These are phyloP conservation scores for Ceratoteleas bidentatus DNA, from an alignment of 1,140 invertebrate species.

Conservation along the genomic window DNA sequence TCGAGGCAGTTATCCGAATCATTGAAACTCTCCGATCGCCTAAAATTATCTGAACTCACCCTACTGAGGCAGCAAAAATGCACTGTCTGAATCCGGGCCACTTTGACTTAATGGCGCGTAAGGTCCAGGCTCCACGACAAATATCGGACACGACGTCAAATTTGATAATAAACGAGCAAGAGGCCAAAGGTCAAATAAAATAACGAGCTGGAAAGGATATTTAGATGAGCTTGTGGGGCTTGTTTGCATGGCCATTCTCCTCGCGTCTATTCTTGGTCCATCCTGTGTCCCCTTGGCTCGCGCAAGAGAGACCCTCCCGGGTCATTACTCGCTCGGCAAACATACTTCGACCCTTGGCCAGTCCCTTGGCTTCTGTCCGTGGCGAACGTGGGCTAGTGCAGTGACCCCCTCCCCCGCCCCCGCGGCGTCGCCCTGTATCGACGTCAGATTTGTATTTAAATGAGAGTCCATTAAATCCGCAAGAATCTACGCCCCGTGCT, in stretches of 20 bases:
- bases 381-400: conserved; percentile 61
- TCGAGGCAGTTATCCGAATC: conserved; percentile 1
- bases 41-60: too few relatives aligned
- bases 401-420: too few relatives aligned
- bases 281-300: conserved; percentile 62
- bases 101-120: conserved; percentile 45
- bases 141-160: conserved; percentile 41
- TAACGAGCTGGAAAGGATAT: conserved; percentile 70
- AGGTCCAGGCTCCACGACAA: conserved; percentile 22
- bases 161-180: conserved; percentile 63
- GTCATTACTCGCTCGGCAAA: conserved; percentile 82
- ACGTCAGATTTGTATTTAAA: conserved; percentile 82
- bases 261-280: conserved; percentile 74
- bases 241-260: conserved; percentile 80
- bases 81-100: neutral
- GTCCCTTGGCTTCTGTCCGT: conserved; percentile 68
- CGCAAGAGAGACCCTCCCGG: conserved; percentile 74
- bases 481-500: conserved; percentile 60
- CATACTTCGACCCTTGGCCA: conserved; percentile 79
- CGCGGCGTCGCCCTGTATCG: conserved; percentile 71
- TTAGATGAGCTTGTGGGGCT: conserved; percentile 70
- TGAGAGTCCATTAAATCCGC: conserved; percentile 80
- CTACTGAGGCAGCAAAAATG: neutral
- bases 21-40: conserved; percentile 4
- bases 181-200: conserved; percentile 68